These are phyloP conservation scores for Temnothorax unifasciatus DNA, from an alignment of 2,888 invertebrate genomes.

Conservation along the genomic window DNA sequence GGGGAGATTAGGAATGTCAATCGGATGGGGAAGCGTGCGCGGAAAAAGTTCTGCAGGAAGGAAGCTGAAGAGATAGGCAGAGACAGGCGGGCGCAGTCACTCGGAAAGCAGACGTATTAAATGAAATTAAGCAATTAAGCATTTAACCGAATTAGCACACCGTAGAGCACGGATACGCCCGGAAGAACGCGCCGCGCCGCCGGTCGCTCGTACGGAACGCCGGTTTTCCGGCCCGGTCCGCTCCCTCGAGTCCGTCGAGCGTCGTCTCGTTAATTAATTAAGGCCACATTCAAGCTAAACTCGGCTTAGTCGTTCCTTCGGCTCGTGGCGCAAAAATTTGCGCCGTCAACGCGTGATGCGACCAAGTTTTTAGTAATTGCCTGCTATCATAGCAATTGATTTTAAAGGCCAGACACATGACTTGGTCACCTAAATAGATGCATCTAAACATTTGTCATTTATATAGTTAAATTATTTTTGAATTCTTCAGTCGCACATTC, in stretches of 20 bases:
- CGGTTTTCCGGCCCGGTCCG: constrained; percentile 55
- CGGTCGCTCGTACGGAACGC: constrained; percentile 65
- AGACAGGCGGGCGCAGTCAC: constrained; percentile 68
- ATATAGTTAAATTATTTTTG: constrained; percentile 5
- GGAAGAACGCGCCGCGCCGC: constrained; percentile 67
- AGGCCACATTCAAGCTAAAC: constrained; percentile 32
- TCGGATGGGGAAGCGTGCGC: constrained; percentile 54
- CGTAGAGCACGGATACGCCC: constrained; percentile 74
- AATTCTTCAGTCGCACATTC: not conserved
- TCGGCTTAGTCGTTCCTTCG: constrained; percentile 5
- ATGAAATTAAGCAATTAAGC: constrained; percentile 85
- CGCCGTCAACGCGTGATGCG: not conserved
- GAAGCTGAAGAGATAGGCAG: constrained; percentile 51
- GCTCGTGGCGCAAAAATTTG: constrained; percentile 12
- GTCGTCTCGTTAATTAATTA: constrained; percentile 51
- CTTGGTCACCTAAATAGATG: not conserved
- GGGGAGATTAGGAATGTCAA: constrained; percentile 51
- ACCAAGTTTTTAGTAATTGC: not conserved
- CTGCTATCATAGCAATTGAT: not conserved
- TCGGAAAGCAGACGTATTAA: constrained; percentile 81
- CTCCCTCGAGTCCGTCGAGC: constrained; percentile 39
- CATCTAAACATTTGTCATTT: not conserved
- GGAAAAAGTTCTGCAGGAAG: constrained; percentile 49
- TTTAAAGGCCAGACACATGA: too few species aligned
- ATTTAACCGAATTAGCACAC: constrained; percentile 84